These are phyloP conservation scores for Limanda limanda DNA, from an alignment of 2,113 vertebrate species.

Conservation along the genomic window DNA sequence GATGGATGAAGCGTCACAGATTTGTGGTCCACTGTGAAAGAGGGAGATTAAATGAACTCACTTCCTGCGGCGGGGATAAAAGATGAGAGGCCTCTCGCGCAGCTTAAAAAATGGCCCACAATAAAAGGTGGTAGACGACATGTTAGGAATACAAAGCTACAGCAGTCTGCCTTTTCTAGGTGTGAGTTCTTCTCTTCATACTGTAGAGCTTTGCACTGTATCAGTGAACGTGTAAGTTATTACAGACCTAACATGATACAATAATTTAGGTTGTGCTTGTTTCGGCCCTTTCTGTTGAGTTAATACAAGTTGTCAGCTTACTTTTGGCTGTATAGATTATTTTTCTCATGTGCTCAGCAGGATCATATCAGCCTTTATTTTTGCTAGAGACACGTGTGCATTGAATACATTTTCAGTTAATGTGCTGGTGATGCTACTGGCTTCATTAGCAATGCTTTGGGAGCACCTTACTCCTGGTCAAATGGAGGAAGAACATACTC, in stretches of 20 bases:
- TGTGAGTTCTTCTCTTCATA: neutral
- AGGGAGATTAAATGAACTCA: constrained; percentile 48
- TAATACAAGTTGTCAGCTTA: neutral
- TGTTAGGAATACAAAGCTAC: constrained; percentile 46
- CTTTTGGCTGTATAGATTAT: neutral
- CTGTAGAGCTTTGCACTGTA: constrained; percentile 1
- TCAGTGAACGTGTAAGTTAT: neutral
- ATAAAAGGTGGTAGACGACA: constrained; percentile 17
- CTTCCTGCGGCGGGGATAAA: constrained; percentile 29
- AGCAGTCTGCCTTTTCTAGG: neutral
- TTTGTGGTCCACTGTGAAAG: constrained; percentile 47
- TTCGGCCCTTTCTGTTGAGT: neutral
- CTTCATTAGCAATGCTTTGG: neutral
- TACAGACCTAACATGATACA: neutral
- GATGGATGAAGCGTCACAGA: constrained; percentile 41
- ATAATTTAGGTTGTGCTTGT: neutral
- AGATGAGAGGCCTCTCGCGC: constrained; percentile 31
- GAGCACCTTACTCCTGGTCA: too few species aligned
- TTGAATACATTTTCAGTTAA: neutral
- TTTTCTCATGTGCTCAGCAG: neutral
- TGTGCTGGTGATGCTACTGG: neutral
- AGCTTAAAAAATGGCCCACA: constrained; percentile 27
- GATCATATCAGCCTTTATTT: neutral
- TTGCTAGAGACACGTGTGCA: neutral
- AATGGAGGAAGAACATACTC: too few species aligned